A percentile compares a stretch with the other conserved stretches of the same genome.
Conservation (phyloP, 2,888 invertebrate species). For the Thecocarcelia acutangulata region DNA sequence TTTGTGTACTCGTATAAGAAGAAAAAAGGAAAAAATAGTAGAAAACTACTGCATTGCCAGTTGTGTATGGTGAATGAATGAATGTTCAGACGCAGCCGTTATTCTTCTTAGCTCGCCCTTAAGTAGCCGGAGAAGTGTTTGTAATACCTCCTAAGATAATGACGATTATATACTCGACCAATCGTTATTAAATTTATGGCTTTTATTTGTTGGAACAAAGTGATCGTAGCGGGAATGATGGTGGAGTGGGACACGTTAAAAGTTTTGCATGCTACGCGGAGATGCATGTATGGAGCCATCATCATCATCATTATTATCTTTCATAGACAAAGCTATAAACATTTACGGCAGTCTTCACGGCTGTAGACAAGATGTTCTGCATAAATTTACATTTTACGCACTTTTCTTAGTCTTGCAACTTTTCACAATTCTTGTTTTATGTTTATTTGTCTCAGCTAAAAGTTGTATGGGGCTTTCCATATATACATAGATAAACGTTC, state of each 20-base stretch:
- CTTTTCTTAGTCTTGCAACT: slow-evolving; percentile 54
- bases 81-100: slow-evolving; percentile 9
- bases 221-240: no score
- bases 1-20: slow-evolving; percentile 35
- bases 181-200: slow-evolving; percentile 63
- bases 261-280: slow-evolving; percentile 55
- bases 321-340: slow-evolving; percentile 62
- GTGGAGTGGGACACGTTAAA: slow-evolving; percentile 36
- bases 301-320: slow-evolving; percentile 63
- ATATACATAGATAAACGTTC: no score
- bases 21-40: slow-evolving; percentile 21
- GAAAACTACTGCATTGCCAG: slow-evolving; percentile 17
- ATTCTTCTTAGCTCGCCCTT: neutral
- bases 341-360: slow-evolving; percentile 65
- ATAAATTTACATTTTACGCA: slow-evolving; percentile 73
- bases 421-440: slow-evolving; percentile 5
- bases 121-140: slow-evolving; percentile 32
- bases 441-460: slow-evolving; percentile 18
- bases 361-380: slow-evolving; percentile 72
- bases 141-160: slow-evolving; percentile 60
- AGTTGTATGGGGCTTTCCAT: slow-evolving; percentile 21
- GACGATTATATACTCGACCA: slow-evolving; percentile 58
- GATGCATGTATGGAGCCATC: slow-evolving; percentile 61
- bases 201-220: slow-evolving; percentile 49
- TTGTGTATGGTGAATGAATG: slow-evolving; percentile 26